Evolutionary conservation across 2,113 vertebrate species (phyloP), one percentile per base, ranked within the genome.

Genomic region (Leucopsar rothschildi): DNA sequence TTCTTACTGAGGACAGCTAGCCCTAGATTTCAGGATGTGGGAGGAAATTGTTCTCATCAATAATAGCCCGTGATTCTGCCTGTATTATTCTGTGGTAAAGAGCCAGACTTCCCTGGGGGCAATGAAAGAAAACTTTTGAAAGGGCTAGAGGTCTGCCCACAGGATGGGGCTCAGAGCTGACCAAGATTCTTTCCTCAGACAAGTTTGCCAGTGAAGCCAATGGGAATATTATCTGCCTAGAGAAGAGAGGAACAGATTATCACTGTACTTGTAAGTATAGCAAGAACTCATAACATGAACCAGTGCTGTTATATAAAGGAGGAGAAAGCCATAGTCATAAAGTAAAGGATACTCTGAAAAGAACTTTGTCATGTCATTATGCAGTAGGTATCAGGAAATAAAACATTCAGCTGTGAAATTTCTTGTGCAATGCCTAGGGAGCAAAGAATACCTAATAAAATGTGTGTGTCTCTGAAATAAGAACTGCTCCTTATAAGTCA

Each of bases 401-500:
- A 88, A 90, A 72, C 14, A 72, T 47, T 82, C 50, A 82, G 35
- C 45, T 82, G 70, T 65, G 59, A 85, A 90, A 82, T 64, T 81
- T 53, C 53, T 82, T 60, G n/a, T 52, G 63, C 18, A 28, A 49
- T 35, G 37, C 28, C 37, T 35, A 56, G 35, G 52, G 56, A 92
- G 42, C 24, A 89, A 86, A 96, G 95, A 88, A 73, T 47, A 65
- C 11, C 21, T 22, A 77, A 64, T 44, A 70, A 96, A 94, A 90
- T 53, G 33, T 33, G 35, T 35, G 27, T n/a, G 11, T 70, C 17
- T 93, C 82, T 87, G 81, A 85, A 93, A 84, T 93, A 66, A 64
- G 56, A 79, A 55, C 52, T 35, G 56, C 31, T 65, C 37, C 42
- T 87, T 79, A 76, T 69, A 56, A 72, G 79, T 92, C 65, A 81